Percentiles rank a stretch among this genome's conserved stretches.
These are phyloP conservation scores for Drosophila parvula DNA, from an alignment of 1,140 invertebrate genomes.

Conservation along the genomic window DNA sequence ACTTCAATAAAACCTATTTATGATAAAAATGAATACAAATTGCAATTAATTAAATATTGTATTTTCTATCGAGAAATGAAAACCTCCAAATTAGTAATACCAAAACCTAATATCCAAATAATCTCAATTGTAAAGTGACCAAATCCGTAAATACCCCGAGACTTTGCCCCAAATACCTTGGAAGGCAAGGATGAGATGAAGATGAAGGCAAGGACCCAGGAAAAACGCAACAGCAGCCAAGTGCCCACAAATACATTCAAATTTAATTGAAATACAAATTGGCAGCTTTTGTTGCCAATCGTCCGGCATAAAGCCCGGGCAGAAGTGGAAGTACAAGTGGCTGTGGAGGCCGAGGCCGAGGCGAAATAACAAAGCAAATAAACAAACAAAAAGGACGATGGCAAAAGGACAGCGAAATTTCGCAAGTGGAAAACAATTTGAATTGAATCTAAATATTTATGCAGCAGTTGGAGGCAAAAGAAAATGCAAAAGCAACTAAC, in stretches of 20 bases:
- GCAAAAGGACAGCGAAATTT: slow-evolving; percentile 22
- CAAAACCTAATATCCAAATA: neutral
- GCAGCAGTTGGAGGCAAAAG: slow-evolving; percentile 43
- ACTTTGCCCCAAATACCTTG: slow-evolving; percentile 2
- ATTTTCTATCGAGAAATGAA: too few species aligned
- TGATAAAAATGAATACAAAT: neutral
- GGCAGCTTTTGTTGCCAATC: slow-evolving; percentile 65
- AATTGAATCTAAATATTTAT: slow-evolving; percentile 63
- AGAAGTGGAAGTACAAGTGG: slow-evolving; percentile 11
- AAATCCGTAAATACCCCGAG: neutral
- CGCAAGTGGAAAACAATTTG: slow-evolving; percentile 55
- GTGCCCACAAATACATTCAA: slow-evolving; percentile 66
- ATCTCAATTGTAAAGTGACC: too few species aligned
- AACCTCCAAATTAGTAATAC: neutral
- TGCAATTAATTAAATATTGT: too few species aligned
- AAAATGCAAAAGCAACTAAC: neutral
- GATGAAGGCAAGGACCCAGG: neutral
- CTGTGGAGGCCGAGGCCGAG: slow-evolving; percentile 28
- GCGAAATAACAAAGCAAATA: slow-evolving; percentile 50
- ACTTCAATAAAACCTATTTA: too few species aligned
- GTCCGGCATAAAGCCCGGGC: slow-evolving; percentile 45
- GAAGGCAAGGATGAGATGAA: neutral
- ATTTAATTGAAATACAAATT: slow-evolving; percentile 79
- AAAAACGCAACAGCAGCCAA: slow-evolving; percentile 41
- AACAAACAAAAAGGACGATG: slow-evolving; percentile 34